Evolutionary conservation across 2,888 invertebrate genomes (phyloP).

Genomic region (Clistopyga incitator): DNA sequence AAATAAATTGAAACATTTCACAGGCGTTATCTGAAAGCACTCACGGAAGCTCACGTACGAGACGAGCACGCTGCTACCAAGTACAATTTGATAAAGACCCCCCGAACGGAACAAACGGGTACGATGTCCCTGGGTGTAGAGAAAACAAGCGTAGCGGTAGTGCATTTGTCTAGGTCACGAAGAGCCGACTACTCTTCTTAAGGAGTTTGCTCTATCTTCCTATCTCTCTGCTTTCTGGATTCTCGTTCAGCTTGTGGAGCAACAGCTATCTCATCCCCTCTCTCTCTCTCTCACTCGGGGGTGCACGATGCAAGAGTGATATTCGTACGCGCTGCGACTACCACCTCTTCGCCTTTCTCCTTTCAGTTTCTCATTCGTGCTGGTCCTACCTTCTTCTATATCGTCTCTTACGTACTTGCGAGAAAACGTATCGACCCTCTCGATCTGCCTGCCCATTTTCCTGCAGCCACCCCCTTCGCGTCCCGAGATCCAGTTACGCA

Average conservation of each 20-base stretch:
- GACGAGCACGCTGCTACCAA: conserved; percentile 55
- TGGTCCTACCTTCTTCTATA: conserved; percentile 15
- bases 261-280: conserved; percentile 56
- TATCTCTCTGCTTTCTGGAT: conserved; percentile 73
- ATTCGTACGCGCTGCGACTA: conserved; percentile 1
- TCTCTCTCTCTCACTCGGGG: conserved; percentile 45
- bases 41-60: conserved; percentile 33
- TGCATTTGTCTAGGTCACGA: conserved; percentile 82
- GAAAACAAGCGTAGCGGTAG: conserved; percentile 67
- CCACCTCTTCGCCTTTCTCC: conserved; percentile 34
- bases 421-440: conserved; percentile 63
- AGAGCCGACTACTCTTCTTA: conserved; percentile 80
- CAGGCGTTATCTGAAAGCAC: conserved; percentile 13
- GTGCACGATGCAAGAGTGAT: conserved; percentile 19
- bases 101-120: conserved; percentile 30
- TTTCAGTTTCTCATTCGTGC: conserved; percentile 44
- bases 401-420: conserved; percentile 52
- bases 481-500: conserved; percentile 62
- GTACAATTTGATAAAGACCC: conserved; percentile 63
- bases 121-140: conserved; percentile 38
- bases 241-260: conserved; percentile 56
- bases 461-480: conserved; percentile 38
- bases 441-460: conserved; percentile 73
- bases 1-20: conserved; percentile 17
- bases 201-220: conserved; percentile 80